Base-by-base conservation (phyloP, 2,888 invertebrate species). In the Dryococelus australis region DNA sequence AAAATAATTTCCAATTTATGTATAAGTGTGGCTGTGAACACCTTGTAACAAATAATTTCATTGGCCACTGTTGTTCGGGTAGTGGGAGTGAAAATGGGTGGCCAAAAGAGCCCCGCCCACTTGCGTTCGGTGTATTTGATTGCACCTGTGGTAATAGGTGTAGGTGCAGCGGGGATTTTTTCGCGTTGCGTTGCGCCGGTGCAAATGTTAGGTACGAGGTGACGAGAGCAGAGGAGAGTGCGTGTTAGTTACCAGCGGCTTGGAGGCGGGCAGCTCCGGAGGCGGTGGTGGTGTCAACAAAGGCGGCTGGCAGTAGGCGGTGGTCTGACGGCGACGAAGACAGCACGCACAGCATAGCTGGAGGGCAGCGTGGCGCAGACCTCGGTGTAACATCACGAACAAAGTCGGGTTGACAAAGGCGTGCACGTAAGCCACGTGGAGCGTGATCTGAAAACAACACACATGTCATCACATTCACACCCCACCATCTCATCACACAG, bases 401-500 rank as follows among this genome's bases (percentile, higher is more conserved):
- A 97, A 93, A 78, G 96, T 95, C 5, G 97, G 97, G 91, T 97
- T 97, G 90, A 97, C 96, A 90, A 97, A 97, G 65, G 97, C 97
- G 93, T 97, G 97, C 89, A 97, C 96, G 93, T 97, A 97, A 90
- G 97, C 97, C 93, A 97, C 96, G 94, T 97, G 97, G 90, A 97
- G 94, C 86, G 97, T 96, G 91, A 97, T 96, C 96, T 97, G 94
- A 89, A 51, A 84, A 16, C 80, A 80, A 83, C 83, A 83, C 28
- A 35, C 28, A 5, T 26, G 3, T 24, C 13, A 80, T 12, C 10
- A 9, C 80, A 80, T 47, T 47, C 47, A 35, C 35, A 35, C 4
- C 35, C 35, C 4, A 35, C 35, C 35, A 35, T 35, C 35, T 35
- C 35, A 35, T 4, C 35, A 35, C 35, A 35, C 2, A 35, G 35